Evolutionary conservation across 1,140 invertebrate species (phyloP), one percentile per base, ranked within the genome.

Genomic region (Delia radicum): DNA sequence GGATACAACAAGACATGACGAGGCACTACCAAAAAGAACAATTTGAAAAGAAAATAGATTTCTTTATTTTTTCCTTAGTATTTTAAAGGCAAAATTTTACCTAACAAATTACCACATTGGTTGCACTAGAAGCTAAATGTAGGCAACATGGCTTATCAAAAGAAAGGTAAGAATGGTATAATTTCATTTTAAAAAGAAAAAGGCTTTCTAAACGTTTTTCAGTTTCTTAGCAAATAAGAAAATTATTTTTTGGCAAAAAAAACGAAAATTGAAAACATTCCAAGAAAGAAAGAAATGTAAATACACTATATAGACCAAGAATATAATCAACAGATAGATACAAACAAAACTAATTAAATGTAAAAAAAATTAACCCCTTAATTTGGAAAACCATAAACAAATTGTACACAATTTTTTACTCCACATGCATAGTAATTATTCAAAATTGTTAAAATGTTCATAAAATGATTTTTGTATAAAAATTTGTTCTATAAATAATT

Each of bases 261-360:
- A n/a, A 33, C 65, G 65, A 69, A 37, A 13, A 69, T 69, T 69
- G 65, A 69, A 69, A 33, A 69, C 65, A 69, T 69, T 69, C 65
- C 65, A 69, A 69, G 65, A 21, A 69, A 69, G 24, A 69, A 33
- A 33, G 65, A 21, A 55, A 42, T 42, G 37, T 42, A 15, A 42
- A 42, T 21, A 55, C 48, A 42, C 37, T 15, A 33, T 18, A 69
- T 18, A 37, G 29, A 37, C 28, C 33, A 31, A 65, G 26, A 65
- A 10, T 28, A 42, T 42, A 15, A 15, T 42, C 12, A 15, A 42
- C 37, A 42, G 37, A 42, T 42, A 15, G 12, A 42, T 13, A 7
- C 33, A 61, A 21, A 61, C 55, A 61, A 61, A 65, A 65, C 62
- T 65, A 65, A 65, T 65, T 65, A 65, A 28, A 65, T 65, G 27